Base-by-base conservation (phyloP, 2,113 vertebrate species). In the Candoia aspera region DNA sequence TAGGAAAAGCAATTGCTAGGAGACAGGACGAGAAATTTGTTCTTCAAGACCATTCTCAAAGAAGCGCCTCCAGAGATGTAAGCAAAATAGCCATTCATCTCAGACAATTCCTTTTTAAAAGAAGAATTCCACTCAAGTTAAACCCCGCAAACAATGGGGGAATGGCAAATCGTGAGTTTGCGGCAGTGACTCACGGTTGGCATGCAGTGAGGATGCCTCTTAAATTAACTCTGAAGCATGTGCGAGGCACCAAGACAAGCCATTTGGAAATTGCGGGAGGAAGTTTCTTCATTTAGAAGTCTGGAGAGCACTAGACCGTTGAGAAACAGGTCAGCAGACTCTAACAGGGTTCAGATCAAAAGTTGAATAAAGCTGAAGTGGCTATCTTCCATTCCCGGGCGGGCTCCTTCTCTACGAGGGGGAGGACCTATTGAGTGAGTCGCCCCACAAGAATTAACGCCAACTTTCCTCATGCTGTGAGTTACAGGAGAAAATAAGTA, bases 251-350 rank as follows among this genome's bases (percentile, higher is more conserved):
- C 4, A 6, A 33, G 58, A 54, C 13, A 46, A 86, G 29, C 12
- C 21, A 24, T 62, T 85, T 86, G 19, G 29, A n/a, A 24, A 46
- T 46, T 21, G 46, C 11, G 26, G 6, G 55, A 46, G 15, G 21
- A 4, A 49, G 26, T 26, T 2, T 26, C 57, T 21, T 26, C 26
- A 4, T 2, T 90, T 24, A 91, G 26, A 88, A 60, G 55, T 4
- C 83, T 46, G 10, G n/a, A 19, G 60, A 21, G 29, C 42, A 57
- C 54, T 4, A 0, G 2, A 62, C 10, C 49, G 86, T 46, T 19
- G 86, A 9, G 21, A 29, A 87, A 64, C 0, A 8, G 0, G 2
- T n/a, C 24, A 0, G 0, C 0, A 4, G 54, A 55, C 90, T 92
- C 87, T n/a, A 49, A 0, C 83, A 59, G 17, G 84, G 79, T 59